phyloP scores from a whole-genome alignment of 2,113 vertebrate genomes.

The Desmodus rotundus region DNA sequence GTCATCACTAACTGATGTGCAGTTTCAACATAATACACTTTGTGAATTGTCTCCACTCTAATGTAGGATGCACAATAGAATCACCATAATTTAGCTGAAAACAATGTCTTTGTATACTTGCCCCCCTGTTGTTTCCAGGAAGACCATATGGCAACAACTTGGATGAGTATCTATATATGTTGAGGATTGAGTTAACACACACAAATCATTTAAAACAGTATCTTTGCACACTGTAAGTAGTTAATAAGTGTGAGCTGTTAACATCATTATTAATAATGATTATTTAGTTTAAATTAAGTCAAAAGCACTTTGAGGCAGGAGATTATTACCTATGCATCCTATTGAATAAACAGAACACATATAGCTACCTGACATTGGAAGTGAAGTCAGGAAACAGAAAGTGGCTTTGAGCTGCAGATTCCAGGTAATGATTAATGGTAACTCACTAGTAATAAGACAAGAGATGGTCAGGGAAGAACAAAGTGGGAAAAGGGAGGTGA shows the following conservation, averaged over 20 bases:
- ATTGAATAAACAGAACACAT: neutral
- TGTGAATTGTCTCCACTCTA: neutral
- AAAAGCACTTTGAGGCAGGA: neutral
- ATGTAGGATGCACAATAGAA: neutral
- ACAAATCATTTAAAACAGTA: neutral
- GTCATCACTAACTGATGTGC: neutral
- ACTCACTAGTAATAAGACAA: neutral
- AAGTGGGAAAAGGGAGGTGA: neutral
- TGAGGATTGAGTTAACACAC: neutral
- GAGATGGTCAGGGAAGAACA: neutral
- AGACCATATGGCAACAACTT: neutral
- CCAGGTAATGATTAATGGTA: neutral
- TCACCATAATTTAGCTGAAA: neutral
- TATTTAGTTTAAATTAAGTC: conserved; percentile 32
- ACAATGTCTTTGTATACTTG: neutral
- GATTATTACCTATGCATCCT: neutral
- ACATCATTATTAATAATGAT: neutral
- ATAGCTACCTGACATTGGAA: neutral
- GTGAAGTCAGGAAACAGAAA: neutral
- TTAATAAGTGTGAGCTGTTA: neutral
- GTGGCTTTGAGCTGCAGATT: neutral
- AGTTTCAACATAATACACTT: neutral
- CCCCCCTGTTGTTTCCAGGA: neutral
- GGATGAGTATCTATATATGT: neutral
- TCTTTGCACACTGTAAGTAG: neutral